A percentile compares a stretch with the other conserved stretches of the same genome.
phyloP scores from a whole-genome alignment of 2,113 vertebrate genomes.

The Ceuthmochares aereus region DNA sequence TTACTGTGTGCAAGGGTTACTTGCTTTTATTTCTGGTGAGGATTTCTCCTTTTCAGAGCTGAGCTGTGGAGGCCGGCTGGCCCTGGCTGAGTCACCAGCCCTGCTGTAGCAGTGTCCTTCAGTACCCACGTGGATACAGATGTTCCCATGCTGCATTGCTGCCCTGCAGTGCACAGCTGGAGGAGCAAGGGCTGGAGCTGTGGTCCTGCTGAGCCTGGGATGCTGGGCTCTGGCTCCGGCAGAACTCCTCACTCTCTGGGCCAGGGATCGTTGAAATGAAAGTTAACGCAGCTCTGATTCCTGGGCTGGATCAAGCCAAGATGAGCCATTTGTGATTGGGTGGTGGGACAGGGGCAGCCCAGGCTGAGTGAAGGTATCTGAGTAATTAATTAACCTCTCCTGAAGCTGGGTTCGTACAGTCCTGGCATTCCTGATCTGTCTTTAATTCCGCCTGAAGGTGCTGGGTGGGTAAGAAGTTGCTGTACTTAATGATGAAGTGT shows the following conservation, averaged over 20 bases:
- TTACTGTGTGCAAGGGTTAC: fast-evolving
- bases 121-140: fast-evolving
- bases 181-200: neutral
- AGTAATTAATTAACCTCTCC: neutral
- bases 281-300: neutral
- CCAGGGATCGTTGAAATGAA: fast-evolving
- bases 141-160: fast-evolving
- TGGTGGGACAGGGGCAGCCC: too few relatives aligned
- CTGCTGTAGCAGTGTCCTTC: neutral
- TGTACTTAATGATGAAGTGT: fast-evolving
- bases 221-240: neutral
- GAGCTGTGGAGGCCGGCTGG: neutral
- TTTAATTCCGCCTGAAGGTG: fast-evolving
- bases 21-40: neutral
- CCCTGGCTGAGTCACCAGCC: too few relatives aligned
- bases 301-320: neutral
- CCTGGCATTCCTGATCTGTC: neutral
- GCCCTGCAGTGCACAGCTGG: neutral
- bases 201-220: too few relatives aligned
- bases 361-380: neutral
- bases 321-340: neutral
- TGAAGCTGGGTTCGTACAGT: fast-evolving
- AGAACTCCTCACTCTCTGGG: neutral
- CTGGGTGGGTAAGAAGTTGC: neutral
- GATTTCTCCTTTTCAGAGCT: neutral